Percentiles rank a stretch among this genome's conserved stretches.
These are phyloP conservation scores for Rhinella marina DNA, from an alignment of 2,797 vertebrate genomes.

Conservation along the genomic window DNA sequence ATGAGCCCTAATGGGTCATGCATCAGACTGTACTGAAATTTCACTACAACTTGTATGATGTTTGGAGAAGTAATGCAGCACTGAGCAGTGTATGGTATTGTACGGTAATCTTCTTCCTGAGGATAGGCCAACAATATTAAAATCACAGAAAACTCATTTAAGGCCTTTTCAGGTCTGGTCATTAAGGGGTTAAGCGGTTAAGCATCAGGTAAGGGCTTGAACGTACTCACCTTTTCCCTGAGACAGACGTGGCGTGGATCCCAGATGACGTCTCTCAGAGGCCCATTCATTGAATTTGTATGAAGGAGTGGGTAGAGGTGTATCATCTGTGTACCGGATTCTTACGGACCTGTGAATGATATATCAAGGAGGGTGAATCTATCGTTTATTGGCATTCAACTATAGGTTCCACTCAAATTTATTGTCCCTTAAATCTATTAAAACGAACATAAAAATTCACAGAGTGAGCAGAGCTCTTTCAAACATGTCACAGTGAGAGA, in stretches of 20 bases:
- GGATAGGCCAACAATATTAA: no score
- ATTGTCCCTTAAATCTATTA: background rate
- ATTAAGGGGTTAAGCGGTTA: background rate
- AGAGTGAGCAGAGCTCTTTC: background rate
- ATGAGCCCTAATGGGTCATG: no score
- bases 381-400: background rate
- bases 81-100: no score
- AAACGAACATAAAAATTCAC: background rate
- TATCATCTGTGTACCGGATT: constrained; percentile 85
- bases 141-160: no score
- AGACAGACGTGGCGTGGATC: constrained; percentile 91
- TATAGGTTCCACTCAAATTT: background rate
- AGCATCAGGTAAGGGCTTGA: background rate
- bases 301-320: constrained; percentile 91
- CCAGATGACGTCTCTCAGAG: constrained; percentile 90
- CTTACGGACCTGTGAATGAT: constrained; percentile 82
- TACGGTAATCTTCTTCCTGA: no score
- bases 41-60: background rate
- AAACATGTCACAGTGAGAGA: background rate
- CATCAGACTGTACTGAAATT: no score
- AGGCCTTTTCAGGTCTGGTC: no score
- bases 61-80: background rate
- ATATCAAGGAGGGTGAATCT: background rate
- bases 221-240: constrained; percentile 86
- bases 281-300: constrained; percentile 99